Percentiles rank a stretch among this genome's conserved stretches.
These are phyloP conservation scores for Apostichopus japonicus DNA, from an alignment of 35 echinoderm and acorn worm species.

Conservation along the genomic window DNA sequence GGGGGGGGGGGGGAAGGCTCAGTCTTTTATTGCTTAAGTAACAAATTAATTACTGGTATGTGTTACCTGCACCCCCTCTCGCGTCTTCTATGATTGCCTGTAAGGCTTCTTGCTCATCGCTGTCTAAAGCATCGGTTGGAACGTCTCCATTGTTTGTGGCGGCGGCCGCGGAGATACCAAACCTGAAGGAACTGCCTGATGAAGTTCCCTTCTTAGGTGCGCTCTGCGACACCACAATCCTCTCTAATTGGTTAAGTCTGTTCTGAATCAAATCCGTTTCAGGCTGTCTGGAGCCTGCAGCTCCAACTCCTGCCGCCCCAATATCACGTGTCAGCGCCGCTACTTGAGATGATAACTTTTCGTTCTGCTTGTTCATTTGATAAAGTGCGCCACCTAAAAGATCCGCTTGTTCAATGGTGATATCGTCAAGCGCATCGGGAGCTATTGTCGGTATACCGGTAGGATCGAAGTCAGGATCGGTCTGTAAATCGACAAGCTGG, in stretches of 20 bases:
- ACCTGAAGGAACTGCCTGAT: background rate
- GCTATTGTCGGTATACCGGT: slow-evolving; percentile 19
- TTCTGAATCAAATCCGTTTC: slow-evolving; percentile 1
- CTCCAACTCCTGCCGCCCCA: background rate
- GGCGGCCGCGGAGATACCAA: background rate
- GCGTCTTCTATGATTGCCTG: background rate
- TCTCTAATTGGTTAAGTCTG: slow-evolving; percentile 27
- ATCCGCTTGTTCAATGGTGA: background rate
- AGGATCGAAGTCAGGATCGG: slow-evolving; percentile 12
- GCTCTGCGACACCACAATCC: slow-evolving; percentile 3
- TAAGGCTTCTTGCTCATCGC: slow-evolving; percentile 24
- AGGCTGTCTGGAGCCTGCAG: background rate
- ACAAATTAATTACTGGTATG: background rate
- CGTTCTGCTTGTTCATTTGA: slow-evolving; percentile 13
- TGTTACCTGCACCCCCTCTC: slow-evolving; percentile 6
- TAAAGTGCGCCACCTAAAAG: slow-evolving; percentile 5
- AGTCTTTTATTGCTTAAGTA: too few relatives aligned
- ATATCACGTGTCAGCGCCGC: slow-evolving; percentile 7
- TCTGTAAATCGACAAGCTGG: slow-evolving; percentile 20
- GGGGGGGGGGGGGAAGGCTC: too few relatives aligned
- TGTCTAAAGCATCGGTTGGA: background rate
- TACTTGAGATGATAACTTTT: slow-evolving; percentile 42
- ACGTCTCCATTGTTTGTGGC: background rate
- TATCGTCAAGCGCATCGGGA: slow-evolving; percentile 21
- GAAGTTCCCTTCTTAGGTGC: background rate